Conservation (phyloP, 2,888 invertebrate genomes). For the Oasisia sp. region DNA sequence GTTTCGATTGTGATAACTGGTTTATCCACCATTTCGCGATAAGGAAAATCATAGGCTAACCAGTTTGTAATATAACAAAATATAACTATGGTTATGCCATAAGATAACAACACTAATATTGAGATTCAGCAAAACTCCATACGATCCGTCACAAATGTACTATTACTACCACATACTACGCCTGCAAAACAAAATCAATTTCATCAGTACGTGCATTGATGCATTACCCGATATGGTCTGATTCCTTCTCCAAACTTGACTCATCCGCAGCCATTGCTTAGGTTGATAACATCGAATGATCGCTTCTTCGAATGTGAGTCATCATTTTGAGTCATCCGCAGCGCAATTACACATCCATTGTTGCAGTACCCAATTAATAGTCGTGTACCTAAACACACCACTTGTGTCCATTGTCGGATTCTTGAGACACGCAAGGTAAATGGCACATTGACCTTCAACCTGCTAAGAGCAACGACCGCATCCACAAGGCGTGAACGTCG, state of each 20-base stretch:
- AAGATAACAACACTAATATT: too few species aligned
- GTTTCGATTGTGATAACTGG: not conserved
- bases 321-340: not conserved
- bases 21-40: not conserved
- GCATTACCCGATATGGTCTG: not conserved
- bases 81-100: too few species aligned
- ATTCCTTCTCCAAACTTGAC: not conserved
- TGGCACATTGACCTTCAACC: not conserved
- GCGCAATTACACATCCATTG: not conserved
- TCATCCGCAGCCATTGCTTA: not conserved
- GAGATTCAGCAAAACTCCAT: too few species aligned
- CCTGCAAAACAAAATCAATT: too few species aligned
- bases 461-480: not conserved
- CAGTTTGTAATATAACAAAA: not conserved
- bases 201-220: not conserved
- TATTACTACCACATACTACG: too few species aligned
- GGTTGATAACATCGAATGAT: not conserved
- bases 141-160: too few species aligned
- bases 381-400: not conserved
- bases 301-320: not conserved
- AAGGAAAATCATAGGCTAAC: not conserved
- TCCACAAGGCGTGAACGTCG: not conserved
- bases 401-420: not conserved
- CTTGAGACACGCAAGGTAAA: not conserved
- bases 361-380: not conserved